phyloP scores from a whole-genome alignment of 2,888 invertebrate species.

The Caenorhabditis becei region DNA sequence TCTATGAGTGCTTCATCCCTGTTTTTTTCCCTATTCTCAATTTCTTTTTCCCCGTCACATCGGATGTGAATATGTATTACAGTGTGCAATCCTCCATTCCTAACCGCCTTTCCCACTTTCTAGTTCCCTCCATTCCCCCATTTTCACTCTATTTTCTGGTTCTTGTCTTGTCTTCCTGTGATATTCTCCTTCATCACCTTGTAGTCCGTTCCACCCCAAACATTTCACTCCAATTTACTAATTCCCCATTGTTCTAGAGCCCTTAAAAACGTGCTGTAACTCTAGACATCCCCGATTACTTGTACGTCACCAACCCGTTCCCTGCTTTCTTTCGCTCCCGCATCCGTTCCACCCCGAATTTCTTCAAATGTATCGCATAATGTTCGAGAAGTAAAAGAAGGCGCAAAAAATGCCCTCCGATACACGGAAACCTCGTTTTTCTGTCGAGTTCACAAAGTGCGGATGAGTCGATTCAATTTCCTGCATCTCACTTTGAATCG shows the following conservation, averaged over 20 bases:
- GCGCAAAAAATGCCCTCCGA: constrained; percentile 23
- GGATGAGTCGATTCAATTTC: constrained; percentile 57
- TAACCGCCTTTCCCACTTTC: constrained; percentile 8
- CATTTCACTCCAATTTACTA: constrained; percentile 33
- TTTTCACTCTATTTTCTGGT: constrained; percentile 8
- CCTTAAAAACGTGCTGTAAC: neutral
- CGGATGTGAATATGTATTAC: neutral
- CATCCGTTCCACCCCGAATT: constrained; percentile 12
- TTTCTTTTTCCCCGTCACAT: neutral
- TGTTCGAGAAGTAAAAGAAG: constrained; percentile 17
- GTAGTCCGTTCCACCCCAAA: constrained; percentile 18
- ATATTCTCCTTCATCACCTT: constrained; percentile 19
- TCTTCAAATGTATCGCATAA: constrained; percentile 43
- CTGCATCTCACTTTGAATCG: constrained; percentile 14
- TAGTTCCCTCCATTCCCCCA: neutral
- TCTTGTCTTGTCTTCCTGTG: constrained; percentile 39
- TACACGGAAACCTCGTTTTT: neutral
- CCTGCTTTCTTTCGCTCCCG: constrained; percentile 1
- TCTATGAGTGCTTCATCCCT: neutral
- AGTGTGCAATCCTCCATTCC: constrained; percentile 21
- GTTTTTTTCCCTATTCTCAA: neutral
- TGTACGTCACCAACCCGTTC: constrained; percentile 7
- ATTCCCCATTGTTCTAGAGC: neutral
- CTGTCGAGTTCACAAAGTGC: constrained; percentile 48
- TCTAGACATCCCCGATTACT: neutral